Evolutionary conservation across 2,888 invertebrate species (phyloP), one percentile per base, ranked within the genome.

Genomic region (Pollenia angustigena): DNA sequence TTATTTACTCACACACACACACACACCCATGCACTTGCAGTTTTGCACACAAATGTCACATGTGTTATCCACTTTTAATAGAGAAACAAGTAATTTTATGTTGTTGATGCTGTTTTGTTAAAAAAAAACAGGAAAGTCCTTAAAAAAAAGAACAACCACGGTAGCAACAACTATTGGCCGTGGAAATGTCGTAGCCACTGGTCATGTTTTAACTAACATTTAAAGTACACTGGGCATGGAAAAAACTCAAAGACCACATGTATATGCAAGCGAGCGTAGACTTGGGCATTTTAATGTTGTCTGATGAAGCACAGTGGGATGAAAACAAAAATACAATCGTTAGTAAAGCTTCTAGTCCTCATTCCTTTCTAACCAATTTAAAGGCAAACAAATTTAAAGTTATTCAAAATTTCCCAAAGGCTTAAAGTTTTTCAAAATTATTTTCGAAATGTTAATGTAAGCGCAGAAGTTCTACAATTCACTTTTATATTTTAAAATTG

Each of bases 141-240:
- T 46, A 48, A 79, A 56, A 54, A 66, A 54, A 66, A 48, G 52
- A 32, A 52, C 18, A 64, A 75, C 58, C 62, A 60, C n/a, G 56
- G 32, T n/a, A 86, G 68, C 58, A 18, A 32, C 78, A 75, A 78
- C 64, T 58, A 68, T 9, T 83, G 68, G n/a, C 14, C 71, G 48
- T 78, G 72, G 48, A 78, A 72, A 62, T 23, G 23, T 71, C 12
- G 48, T 72, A 78, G 82, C 81, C 85, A 85, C 81, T 74, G 82
- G 78, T 54, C 85, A 85, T 82, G 82, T 78, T 85, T 85, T 79
- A 68, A 85, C 85, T 79, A 68, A 85, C 85, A 85, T 82, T 85
- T 85, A 85, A 85, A 82, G 76, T 44, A 66, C 69, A 50, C 75
- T 64, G 64, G 16, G 2, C 48, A 42, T 62, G 32, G 40, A 66